phyloP scores from a whole-genome alignment of 30 jellyfish, hydroid and myxozoan genomes.

The Hydractinia echinata region DNA sequence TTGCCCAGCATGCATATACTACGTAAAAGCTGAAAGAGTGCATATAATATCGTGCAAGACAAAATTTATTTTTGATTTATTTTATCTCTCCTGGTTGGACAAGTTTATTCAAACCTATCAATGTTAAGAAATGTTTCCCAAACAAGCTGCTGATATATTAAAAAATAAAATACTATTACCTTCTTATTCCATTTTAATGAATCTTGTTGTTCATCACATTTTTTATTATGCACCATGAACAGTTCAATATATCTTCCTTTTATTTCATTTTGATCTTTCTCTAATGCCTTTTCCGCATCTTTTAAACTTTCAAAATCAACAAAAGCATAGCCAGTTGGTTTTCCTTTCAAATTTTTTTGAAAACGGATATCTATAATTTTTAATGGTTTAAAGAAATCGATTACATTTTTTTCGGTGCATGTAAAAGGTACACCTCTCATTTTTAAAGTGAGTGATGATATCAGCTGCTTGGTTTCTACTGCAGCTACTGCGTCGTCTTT shows the following conservation, averaged over 20 bases:
- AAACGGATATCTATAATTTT: constrained; percentile 70
- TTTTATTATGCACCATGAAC: constrained; percentile 39
- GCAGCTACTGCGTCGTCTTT: no score
- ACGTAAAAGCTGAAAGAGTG: no score
- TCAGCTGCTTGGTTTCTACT: no score
- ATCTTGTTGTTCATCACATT: constrained; percentile 14
- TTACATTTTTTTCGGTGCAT: constrained; percentile 71
- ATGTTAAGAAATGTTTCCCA: no score
- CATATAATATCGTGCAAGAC: no score
- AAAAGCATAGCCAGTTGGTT: constrained; percentile 86
- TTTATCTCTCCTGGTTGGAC: no score
- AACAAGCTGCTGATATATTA: no score
- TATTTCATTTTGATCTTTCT: constrained; percentile 40
- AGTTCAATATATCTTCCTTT: constrained; percentile 77
- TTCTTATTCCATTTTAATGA: constrained; percentile 49
- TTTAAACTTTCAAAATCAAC: constrained; percentile 67
- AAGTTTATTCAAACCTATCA: no score
- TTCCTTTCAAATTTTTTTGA: constrained; percentile 54
- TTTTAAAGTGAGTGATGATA: constrained; percentile 37
- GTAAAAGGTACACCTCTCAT: constrained; percentile 87
- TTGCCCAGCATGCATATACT: no score
- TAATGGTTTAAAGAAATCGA: constrained; percentile 66
- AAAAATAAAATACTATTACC: constrained; percentile 25
- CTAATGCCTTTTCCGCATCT: constrained; percentile 58
- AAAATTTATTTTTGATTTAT: no score